Evolutionary conservation across 2,888 invertebrate genomes (phyloP).

Genomic region (Amphimallon solstitiale): DNA sequence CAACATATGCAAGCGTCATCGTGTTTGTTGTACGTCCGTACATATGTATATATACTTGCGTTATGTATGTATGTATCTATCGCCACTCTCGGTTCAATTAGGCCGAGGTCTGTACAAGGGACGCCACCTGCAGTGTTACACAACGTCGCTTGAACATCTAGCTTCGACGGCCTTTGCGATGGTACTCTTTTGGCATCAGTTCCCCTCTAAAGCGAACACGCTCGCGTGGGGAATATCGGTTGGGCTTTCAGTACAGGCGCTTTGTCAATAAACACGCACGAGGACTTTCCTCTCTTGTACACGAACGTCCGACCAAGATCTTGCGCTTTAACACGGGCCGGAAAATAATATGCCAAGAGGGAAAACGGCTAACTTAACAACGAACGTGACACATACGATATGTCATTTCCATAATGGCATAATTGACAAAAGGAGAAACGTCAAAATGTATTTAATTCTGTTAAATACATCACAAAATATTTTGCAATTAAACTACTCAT

Average conservation of each 20-base stretch:
- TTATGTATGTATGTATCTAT: background rate
- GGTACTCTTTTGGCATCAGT: conserved; percentile 33
- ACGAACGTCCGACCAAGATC: conserved; percentile 11
- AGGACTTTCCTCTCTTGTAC: conserved; percentile 4
- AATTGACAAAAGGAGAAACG: no score
- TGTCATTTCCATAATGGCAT: no score
- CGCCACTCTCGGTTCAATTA: conserved; percentile 9
- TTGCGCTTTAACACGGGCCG: conserved; percentile 15
- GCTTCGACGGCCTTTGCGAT: conserved; percentile 27
- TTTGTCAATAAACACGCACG: conserved; percentile 27
- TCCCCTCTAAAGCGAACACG: conserved; percentile 17
- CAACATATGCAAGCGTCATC: conserved; percentile 51
- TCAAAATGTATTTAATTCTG: no score
- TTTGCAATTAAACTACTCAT: no score
- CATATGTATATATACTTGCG: background rate
- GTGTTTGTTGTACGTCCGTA: conserved; percentile 34
- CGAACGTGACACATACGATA: background rate
- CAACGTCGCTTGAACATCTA: conserved; percentile 15
- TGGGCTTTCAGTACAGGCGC: conserved; percentile 6
- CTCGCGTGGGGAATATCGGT: conserved; percentile 16
- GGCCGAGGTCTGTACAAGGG: conserved; percentile 16
- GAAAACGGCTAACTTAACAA: background rate
- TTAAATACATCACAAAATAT: no score
- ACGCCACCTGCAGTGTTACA: conserved; percentile 20
- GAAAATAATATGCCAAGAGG: background rate